Base-by-base conservation (phyloP, 30 jellyfish, hydroid and myxozoan species). In the Aurelia sp. region DNA sequence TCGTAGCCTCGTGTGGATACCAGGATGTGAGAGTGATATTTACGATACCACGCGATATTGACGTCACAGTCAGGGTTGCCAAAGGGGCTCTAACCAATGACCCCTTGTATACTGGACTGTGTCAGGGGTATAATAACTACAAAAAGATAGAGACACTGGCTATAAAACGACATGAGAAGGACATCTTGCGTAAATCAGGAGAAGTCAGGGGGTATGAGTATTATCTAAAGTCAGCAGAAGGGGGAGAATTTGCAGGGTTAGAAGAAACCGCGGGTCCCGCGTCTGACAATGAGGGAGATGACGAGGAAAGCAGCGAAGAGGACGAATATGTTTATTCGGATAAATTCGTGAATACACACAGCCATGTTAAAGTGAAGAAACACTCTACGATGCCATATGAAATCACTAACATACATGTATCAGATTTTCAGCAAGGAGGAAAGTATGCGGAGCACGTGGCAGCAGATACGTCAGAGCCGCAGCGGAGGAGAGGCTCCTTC, bases 1-100 rank as follows among this genome's bases (percentile, higher is more conserved):
- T 92, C 23, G 74, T 92, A 50, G 98, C 98, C 6, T 86, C 97
- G 8, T 81, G 97, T 64, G 98, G 98, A 16, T 92, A 71, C 33
- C 64, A 65, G 8, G 53, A 76, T 63, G 80, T 70, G 2, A 92
- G 94, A 18, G 98, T 92, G 19, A 89, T 92, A 22, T 92, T 92
- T 71, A 86, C 90, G 74, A 80, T 92, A 13, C 98, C 98, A 18
- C 76, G 27, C 18, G 58, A 84, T 71, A 84, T 92, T 47, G 92
- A 81, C 53, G 87, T 92, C 23, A 92, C 97, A 27, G 92, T 92
- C 13, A 92, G 82, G 69, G 91, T 87, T 35, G 98, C 98, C 20
- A 19, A 40, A 7, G 98, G 97, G 16, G 76, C 95, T 4, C 58
- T 92, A 59, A 81, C 71, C 20, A 66, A 47, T 27, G 98, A 92